These are phyloP conservation scores for Podarcis lilfordi DNA, from an alignment of 2,797 vertebrate genomes.

Conservation along the genomic window DNA sequence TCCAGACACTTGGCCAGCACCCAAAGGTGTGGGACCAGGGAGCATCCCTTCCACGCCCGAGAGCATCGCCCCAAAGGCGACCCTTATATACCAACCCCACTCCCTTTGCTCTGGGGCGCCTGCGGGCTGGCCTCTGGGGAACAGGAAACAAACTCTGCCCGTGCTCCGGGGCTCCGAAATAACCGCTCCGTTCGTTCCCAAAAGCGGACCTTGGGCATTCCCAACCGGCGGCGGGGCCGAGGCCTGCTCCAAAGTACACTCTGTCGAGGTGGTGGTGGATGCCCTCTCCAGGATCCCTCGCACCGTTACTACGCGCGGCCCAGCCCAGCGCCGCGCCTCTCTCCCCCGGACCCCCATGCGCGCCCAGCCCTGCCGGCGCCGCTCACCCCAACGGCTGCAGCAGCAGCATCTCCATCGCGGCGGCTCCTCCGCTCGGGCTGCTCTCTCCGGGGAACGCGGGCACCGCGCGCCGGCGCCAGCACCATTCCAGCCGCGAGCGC, in stretches of 20 bases:
- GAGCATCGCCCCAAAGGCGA: not conserved
- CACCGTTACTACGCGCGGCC: not conserved
- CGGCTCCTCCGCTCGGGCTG: constrained; percentile 75
- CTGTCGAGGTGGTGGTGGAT: not conserved
- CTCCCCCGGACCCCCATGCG: not conserved
- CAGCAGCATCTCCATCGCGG: constrained; percentile 86
- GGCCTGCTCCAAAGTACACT: not conserved
- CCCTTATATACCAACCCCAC: not conserved
- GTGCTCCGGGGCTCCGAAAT: not conserved
- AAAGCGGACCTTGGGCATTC: not conserved
- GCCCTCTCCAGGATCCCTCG: not conserved
- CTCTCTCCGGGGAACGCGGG: constrained; percentile 76
- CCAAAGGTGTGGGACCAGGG: too few species aligned
- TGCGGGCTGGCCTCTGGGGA: not conserved
- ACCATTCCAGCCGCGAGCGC: constrained; percentile 87
- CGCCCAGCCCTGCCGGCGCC: not conserved
- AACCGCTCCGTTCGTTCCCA: not conserved
- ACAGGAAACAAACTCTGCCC: not conserved
- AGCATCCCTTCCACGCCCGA: not conserved
- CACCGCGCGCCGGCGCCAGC: constrained; percentile 83
- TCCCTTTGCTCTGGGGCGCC: not conserved
- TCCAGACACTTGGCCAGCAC: too few species aligned
- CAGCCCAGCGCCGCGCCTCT: not conserved
- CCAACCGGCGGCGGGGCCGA: not conserved
- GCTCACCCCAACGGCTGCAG: constrained; percentile 50